phyloP scores from a whole-genome alignment of 2,888 invertebrate genomes.

The Artemia sp. region DNA sequence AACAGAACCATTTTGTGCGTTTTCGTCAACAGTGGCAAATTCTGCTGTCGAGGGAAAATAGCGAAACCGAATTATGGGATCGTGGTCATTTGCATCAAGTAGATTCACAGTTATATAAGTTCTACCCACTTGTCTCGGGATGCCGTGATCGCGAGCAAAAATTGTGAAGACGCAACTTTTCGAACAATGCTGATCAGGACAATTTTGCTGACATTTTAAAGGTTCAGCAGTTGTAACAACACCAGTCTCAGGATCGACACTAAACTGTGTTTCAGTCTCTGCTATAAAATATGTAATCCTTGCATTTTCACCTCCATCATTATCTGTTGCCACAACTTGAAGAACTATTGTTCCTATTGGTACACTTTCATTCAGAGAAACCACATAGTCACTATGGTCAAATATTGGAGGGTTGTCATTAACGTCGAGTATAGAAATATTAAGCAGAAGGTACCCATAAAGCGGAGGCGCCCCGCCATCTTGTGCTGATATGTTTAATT shows the following conservation, averaged over 20 bases:
- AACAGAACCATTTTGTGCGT: constrained; percentile 69
- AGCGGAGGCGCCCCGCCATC: constrained; percentile 68
- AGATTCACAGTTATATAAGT: constrained; percentile 84
- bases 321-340: constrained; percentile 82
- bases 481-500: constrained; percentile 69
- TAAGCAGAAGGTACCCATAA: constrained; percentile 68
- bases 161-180: constrained; percentile 90
- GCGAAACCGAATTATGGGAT: constrained; percentile 71
- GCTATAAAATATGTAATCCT: constrained; percentile 77
- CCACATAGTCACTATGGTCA: constrained; percentile 83
- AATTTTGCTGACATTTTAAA: constrained; percentile 64
- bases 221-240: constrained; percentile 64
- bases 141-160: constrained; percentile 79
- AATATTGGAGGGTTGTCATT: constrained; percentile 90
- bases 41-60: constrained; percentile 63
- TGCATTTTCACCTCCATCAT: constrained; percentile 78
- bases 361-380: constrained; percentile 78
- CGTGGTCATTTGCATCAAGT: constrained; percentile 82
- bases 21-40: constrained; percentile 84
- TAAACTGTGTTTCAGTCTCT: constrained; percentile 68
- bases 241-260: constrained; percentile 79
- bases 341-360: constrained; percentile 73
- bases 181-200: constrained; percentile 45
- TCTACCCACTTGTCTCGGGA: constrained; percentile 72
- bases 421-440: constrained; percentile 74